A percentile compares a stretch with the other conserved stretches of the same genome.
Conservation (phyloP, 2,888 invertebrate genomes). For the Pammene fasciana region DNA sequence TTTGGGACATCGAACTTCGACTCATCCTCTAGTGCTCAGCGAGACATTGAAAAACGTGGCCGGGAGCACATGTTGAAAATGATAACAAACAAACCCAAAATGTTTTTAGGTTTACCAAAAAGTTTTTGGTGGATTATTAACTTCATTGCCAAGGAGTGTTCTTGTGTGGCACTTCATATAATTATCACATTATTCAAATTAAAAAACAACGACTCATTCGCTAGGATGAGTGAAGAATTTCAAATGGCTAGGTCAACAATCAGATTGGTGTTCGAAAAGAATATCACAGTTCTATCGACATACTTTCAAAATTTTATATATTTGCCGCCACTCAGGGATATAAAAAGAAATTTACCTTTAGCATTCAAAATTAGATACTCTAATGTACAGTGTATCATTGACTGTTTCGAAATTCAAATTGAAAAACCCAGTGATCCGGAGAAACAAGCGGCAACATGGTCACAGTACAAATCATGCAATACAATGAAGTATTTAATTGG, state of each 20-base stretch:
- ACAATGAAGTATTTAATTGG: slow-evolving; percentile 36
- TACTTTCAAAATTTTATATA: slow-evolving; percentile 9
- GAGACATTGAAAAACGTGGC: neutral
- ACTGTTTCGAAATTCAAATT: slow-evolving; percentile 42
- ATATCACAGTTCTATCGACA: neutral
- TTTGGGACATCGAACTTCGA: slow-evolving; percentile 1
- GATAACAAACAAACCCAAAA: neutral
- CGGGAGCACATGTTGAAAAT: neutral
- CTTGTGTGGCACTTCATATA: slow-evolving; percentile 5
- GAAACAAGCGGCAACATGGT: slow-evolving; percentile 34
- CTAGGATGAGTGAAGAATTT: slow-evolving; percentile 4
- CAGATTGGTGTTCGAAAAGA: neutral
- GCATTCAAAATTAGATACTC: slow-evolving; percentile 31
- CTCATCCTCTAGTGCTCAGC: neutral
- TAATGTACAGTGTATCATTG: slow-evolving; percentile 39
- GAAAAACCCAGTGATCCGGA: slow-evolving; percentile 11
- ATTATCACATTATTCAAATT: slow-evolving; percentile 25
- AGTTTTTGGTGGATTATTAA: slow-evolving; percentile 7
- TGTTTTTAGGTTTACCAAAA: slow-evolving; percentile 4
- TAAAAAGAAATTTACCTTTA: slow-evolving; percentile 12
- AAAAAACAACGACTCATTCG: slow-evolving; percentile 21
- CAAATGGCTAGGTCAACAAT: slow-evolving; percentile 1
- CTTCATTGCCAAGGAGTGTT: neutral
- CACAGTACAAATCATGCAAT: slow-evolving; percentile 31
- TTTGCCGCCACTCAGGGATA: neutral